Evolutionary conservation across 2,888 invertebrate species (phyloP).

Genomic region (Thymelicus sylvestris): DNA sequence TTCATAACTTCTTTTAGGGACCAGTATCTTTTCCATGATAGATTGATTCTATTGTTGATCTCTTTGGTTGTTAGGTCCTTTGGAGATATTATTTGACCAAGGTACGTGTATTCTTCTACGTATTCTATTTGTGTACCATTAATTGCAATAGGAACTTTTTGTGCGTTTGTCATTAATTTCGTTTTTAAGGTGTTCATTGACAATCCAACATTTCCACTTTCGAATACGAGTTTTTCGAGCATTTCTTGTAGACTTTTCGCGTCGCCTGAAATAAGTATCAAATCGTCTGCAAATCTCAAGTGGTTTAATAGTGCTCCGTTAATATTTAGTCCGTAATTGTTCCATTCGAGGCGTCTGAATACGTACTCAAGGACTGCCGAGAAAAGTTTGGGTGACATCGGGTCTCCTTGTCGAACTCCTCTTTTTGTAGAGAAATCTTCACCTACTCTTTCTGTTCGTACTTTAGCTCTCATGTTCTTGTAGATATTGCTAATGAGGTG

Average conservation of each 20-base stretch:
- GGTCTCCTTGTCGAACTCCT: too few species aligned
- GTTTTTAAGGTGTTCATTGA: conserved; percentile 32
- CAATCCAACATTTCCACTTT: conserved; percentile 25
- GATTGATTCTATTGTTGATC: conserved; percentile 2
- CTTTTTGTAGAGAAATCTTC: too few species aligned
- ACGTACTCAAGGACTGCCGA: too few species aligned
- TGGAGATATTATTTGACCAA: conserved; percentile 8
- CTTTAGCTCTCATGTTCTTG: too few species aligned
- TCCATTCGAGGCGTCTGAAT: conserved; percentile 16
- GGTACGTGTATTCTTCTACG: conserved; percentile 2
- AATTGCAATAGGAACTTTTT: not conserved
- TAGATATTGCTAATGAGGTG: too few species aligned
- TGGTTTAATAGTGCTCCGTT: conserved; percentile 22
- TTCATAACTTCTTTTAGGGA: conserved; percentile 19
- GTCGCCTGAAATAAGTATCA: not conserved
- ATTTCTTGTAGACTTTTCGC: conserved; percentile 24
- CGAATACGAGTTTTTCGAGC: conserved; percentile 21
- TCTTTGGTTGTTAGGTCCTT: conserved; percentile 1
- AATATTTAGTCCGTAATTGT: conserved; percentile 13
- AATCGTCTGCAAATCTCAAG: conserved; percentile 33
- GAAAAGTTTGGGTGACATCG: too few species aligned
- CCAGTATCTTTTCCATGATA: not conserved
- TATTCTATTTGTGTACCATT: not conserved
- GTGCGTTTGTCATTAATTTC: conserved; percentile 6
- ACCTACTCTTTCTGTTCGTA: too few species aligned